A percentile compares a stretch with the other conserved stretches of the same genome.
Conservation (phyloP, 2,797 vertebrate genomes). For the Gymnoscopelus braueri region DNA sequence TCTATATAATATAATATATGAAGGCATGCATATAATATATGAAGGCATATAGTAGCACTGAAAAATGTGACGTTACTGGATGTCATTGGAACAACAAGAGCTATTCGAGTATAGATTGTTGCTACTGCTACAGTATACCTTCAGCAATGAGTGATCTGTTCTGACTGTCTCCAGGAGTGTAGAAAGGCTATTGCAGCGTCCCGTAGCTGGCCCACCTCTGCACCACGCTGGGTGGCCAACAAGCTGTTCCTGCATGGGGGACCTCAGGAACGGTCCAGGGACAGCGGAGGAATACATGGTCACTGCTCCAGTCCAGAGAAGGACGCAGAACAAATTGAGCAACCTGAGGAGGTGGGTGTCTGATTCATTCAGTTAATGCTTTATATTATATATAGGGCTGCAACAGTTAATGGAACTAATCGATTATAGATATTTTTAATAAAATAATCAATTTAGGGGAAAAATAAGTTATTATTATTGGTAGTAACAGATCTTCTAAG, state of each 20-base stretch:
- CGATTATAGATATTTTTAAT: too few relatives aligned
- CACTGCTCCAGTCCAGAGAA: constrained; percentile 68
- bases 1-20: too few relatives aligned
- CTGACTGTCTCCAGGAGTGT: constrained; percentile 73
- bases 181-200: constrained; percentile 74
- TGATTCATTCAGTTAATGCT: not conserved
- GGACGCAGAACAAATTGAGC: constrained; percentile 75
- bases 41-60: too few relatives aligned
- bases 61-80: too few relatives aligned
- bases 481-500: too few relatives aligned
- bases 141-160: constrained; percentile 60
- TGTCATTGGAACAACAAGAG: not conserved
- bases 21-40: too few relatives aligned
- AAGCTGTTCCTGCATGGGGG: constrained; percentile 45
- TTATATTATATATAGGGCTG: too few relatives aligned
- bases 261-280: constrained; percentile 60
- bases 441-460: too few relatives aligned
- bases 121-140: constrained; percentile 9
- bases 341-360: constrained; percentile 74
- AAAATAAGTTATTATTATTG: too few relatives aligned
- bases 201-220: constrained; percentile 73
- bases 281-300: constrained; percentile 62
- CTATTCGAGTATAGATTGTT: constrained; percentile 10
- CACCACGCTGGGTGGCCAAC: constrained; percentile 72
- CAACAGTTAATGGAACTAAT: too few relatives aligned